These are phyloP conservation scores for Chrysogorgia sp. DNA, from an alignment of 92 coral and sea anemone species.

Conservation along the genomic window DNA sequence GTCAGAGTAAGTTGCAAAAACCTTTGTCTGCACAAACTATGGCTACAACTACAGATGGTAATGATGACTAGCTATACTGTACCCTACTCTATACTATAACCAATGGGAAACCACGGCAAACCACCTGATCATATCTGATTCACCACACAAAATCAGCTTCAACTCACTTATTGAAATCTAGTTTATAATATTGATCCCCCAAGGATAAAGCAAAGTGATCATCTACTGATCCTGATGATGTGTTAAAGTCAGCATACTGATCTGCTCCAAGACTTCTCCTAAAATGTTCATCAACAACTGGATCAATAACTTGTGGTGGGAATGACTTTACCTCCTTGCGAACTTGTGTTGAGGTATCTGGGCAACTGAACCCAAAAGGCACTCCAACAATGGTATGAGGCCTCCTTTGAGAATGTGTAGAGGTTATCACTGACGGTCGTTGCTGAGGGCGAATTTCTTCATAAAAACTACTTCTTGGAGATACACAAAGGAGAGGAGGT, in stretches of 20 bases:
- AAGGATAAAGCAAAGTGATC: constrained; percentile 98
- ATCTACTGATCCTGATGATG: constrained; percentile 91
- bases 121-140: neutral
- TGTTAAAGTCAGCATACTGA: constrained; percentile 81
- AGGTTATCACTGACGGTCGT: constrained; percentile 95
- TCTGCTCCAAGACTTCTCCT: constrained; percentile 95
- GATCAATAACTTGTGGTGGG: constrained; percentile 74
- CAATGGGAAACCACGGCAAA: neutral
- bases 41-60: constrained; percentile 21
- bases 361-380: constrained; percentile 78
- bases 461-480: constrained; percentile 69
- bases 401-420: constrained; percentile 65
- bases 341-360: constrained; percentile 69
- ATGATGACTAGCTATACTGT: neutral
- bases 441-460: constrained; percentile 72
- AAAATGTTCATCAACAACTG: constrained; percentile 99
- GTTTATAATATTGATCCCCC: constrained; percentile 86
- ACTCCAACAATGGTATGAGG: constrained; percentile 70
- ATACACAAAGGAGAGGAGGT: constrained; percentile 87
- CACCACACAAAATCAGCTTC: constrained; percentile 13
- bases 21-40: neutral
- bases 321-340: constrained; percentile 70
- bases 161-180: constrained; percentile 45
- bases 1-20: neutral
- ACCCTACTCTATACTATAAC: no score